A percentile compares a stretch with the other conserved stretches of the same genome.
These are phyloP conservation scores for Drosophila pseudoobscura DNA, from an alignment of 1,140 invertebrate species.

Conservation along the genomic window DNA sequence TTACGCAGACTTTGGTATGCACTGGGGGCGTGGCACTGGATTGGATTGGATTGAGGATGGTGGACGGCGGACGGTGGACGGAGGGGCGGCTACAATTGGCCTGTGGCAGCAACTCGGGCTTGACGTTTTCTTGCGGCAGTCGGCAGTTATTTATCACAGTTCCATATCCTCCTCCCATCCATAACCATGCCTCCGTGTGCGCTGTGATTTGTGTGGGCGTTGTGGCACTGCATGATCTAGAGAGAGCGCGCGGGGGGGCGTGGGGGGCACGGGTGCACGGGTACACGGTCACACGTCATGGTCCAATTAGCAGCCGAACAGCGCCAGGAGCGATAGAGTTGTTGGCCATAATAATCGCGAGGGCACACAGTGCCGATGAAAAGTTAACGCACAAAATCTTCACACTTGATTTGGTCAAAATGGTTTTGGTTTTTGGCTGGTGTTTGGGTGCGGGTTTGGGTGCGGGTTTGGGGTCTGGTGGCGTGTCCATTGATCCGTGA, in stretches of 20 bases:
- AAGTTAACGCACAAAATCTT: slow-evolving; percentile 69
- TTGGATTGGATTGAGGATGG: slow-evolving; percentile 3
- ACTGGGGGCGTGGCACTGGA: slow-evolving; percentile 12
- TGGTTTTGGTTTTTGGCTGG: slow-evolving; percentile 6
- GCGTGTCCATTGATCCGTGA: slow-evolving; percentile 59
- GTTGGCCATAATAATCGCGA: slow-evolving; percentile 43
- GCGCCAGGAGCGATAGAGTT: slow-evolving; percentile 50
- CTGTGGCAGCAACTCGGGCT: slow-evolving; percentile 32
- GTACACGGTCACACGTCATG: slow-evolving; percentile 48
- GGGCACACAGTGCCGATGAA: slow-evolving; percentile 22
- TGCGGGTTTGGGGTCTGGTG: slow-evolving; percentile 1
- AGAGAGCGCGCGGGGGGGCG: neutral
- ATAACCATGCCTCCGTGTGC: neutral
- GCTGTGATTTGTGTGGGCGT: slow-evolving; percentile 61
- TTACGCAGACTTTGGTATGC: slow-evolving; percentile 11
- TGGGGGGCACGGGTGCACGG: no score
- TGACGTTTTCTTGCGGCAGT: slow-evolving; percentile 51
- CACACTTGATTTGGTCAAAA: slow-evolving; percentile 55
- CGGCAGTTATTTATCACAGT: slow-evolving; percentile 69
- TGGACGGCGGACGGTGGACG: neutral
- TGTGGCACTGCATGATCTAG: neutral
- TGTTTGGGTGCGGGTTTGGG: slow-evolving; percentile 8
- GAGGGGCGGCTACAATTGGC: slow-evolving; percentile 31
- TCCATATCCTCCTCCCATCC: neutral
- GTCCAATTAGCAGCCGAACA: slow-evolving; percentile 58